phyloP scores from a whole-genome alignment of 2,888 invertebrate species.

The Folsomia manolachei region DNA sequence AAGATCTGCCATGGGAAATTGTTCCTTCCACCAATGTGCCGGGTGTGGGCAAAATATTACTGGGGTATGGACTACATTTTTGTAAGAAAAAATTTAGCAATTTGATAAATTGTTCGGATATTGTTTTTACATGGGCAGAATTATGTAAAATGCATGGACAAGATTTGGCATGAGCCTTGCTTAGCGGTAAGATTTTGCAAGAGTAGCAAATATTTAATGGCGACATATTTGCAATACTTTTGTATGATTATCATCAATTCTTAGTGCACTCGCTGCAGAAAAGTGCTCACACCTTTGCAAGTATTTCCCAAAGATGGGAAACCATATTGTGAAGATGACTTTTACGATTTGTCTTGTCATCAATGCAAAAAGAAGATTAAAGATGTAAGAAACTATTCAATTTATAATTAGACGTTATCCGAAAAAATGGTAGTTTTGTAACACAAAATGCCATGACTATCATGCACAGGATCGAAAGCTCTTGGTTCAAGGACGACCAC shows the following conservation, averaged over 20 bases:
- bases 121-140: slow-evolving; percentile 18
- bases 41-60: slow-evolving; percentile 38
- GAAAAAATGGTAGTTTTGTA: not conserved
- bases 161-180: slow-evolving; percentile 39
- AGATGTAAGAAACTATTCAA: slow-evolving; percentile 33
- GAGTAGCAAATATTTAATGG: no score
- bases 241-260: no score
- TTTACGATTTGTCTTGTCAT: slow-evolving; percentile 44
- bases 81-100: not conserved
- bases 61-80: slow-evolving; percentile 40
- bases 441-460: not conserved
- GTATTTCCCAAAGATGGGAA: slow-evolving; percentile 34
- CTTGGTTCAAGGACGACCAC: slow-evolving; percentile 33
- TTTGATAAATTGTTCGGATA: not conserved
- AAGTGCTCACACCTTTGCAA: slow-evolving; percentile 28
- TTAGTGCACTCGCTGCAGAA: slow-evolving; percentile 27
- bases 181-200: no score
- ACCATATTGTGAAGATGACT: slow-evolving; percentile 43
- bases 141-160: slow-evolving; percentile 29
- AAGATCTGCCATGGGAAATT: slow-evolving; percentile 43
- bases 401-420: slow-evolving; percentile 9
- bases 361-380: slow-evolving; percentile 46
- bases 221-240: no score
- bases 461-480: slow-evolving; percentile 41
- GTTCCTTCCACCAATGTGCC: slow-evolving; percentile 42